These are phyloP conservation scores for Zoanthus sansibaricus DNA, from an alignment of 92 coral and sea anemone species.

Conservation along the genomic window DNA sequence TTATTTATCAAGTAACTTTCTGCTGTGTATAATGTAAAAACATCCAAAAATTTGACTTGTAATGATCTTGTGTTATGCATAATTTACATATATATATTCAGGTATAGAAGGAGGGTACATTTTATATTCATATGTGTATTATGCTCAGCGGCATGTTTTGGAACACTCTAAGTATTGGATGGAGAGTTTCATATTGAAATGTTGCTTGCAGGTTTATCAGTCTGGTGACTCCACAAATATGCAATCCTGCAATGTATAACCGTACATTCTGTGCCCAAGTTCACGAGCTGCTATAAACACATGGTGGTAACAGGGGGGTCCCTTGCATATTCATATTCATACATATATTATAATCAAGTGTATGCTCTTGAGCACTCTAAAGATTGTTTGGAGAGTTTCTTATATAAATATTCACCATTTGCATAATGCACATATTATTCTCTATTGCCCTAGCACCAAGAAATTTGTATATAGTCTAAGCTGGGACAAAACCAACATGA, in stretches of 20 bases:
- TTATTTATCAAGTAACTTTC: not conserved
- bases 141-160: not conserved
- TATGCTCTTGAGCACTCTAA: no score
- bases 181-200: not conserved
- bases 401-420: no score
- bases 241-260: no score
- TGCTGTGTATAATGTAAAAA: not conserved
- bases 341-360: no score
- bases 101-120: no score
- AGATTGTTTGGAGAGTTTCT: no score
- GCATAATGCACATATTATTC: not conserved
- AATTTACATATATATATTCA: not conserved
- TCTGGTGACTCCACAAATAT: no score
- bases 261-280: no score
- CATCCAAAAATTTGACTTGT: not conserved
- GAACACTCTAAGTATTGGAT: not conserved
- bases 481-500: constrained; percentile 39
- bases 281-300: no score
- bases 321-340: no score
- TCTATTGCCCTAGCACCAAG: constrained; percentile 32
- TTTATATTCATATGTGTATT: not conserved
- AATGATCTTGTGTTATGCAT: not conserved
- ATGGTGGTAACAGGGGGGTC: no score
- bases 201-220: not conserved
- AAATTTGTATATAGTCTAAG: constrained; percentile 20